Conservation (phyloP, 1,140 invertebrate genomes). For the Drosophila quadrilineata region DNA sequence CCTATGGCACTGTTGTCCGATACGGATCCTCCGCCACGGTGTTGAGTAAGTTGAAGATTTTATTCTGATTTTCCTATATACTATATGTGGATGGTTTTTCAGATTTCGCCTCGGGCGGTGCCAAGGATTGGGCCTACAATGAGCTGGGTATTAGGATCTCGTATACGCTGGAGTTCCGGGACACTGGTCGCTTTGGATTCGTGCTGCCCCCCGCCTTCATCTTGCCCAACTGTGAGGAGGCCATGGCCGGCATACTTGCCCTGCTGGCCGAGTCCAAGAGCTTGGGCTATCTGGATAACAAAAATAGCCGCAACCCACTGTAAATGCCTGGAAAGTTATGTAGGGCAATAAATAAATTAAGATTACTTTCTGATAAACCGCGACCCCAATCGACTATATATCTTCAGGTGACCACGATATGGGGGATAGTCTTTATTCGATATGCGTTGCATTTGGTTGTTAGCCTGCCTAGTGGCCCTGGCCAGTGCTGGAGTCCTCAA, state of each 20-base stretch:
- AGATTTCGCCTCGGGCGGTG: conserved; percentile 83
- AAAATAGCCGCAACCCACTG: conserved; percentile 44
- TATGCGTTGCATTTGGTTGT: conserved; percentile 55
- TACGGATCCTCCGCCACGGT: conserved; percentile 82
- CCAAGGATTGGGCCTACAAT: conserved; percentile 86
- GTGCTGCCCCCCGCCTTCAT: conserved; percentile 91
- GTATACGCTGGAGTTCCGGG: conserved; percentile 84
- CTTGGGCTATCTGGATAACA: conserved; percentile 52
- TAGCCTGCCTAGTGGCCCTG: conserved; percentile 40
- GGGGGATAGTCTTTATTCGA: conserved; percentile 19
- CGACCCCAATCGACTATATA: not conserved
- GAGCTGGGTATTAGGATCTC: conserved; percentile 84
- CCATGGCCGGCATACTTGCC: conserved; percentile 88
- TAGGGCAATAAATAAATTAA: conserved; percentile 49
- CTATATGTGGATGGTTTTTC: not conserved
- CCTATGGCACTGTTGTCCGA: conserved; percentile 83
- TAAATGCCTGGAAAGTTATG: conserved; percentile 21
- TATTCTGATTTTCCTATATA: not conserved
- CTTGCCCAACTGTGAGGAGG: conserved; percentile 90
- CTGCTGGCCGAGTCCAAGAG: conserved; percentile 83
- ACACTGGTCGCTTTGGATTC: conserved; percentile 93
- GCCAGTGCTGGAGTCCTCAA: conserved; percentile 34
- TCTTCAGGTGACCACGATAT: not conserved
- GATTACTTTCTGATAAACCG: conserved; percentile 34
- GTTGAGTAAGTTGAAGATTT: conserved; percentile 82